phyloP scores from a whole-genome alignment of 2,888 invertebrate species.

The Seira sanloemensis region DNA sequence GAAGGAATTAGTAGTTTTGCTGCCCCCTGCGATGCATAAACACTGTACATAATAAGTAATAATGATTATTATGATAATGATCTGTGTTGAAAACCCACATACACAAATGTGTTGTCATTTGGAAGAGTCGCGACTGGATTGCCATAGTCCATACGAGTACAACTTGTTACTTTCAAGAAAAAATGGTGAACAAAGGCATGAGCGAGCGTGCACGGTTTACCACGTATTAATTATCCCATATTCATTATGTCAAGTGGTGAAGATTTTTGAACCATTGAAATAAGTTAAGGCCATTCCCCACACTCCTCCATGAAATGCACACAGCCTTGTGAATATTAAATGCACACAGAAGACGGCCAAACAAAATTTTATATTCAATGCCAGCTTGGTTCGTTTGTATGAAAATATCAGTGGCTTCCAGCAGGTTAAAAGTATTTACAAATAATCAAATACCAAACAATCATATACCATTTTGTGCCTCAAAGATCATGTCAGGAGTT shows the following conservation, averaged over 20 bases:
- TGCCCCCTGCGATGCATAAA: slow-evolving; percentile 48
- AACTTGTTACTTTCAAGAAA: background rate
- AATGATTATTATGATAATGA: slow-evolving; percentile 49
- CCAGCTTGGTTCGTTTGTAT: too few relatives aligned
- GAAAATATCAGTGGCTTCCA: too few relatives aligned
- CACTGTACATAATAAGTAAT: slow-evolving; percentile 30
- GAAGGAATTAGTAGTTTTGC: slow-evolving; percentile 26
- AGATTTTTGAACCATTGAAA: background rate
- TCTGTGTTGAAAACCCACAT: slow-evolving; percentile 38
- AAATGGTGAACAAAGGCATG: background rate
- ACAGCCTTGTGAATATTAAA: background rate
- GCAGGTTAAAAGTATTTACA: too few relatives aligned
- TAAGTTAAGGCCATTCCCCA: background rate
- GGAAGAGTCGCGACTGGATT: slow-evolving; percentile 11
- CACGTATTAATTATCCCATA: slow-evolving; percentile 14
- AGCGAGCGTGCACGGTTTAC: background rate
- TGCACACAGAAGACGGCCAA: too few relatives aligned
- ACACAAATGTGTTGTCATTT: slow-evolving; percentile 18
- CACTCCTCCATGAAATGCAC: background rate
- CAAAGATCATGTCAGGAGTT: too few relatives aligned
- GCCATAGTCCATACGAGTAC: background rate
- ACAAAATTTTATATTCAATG: too few relatives aligned
- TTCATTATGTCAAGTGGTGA: slow-evolving; percentile 9
- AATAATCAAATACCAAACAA: too few relatives aligned
- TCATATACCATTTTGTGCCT: too few relatives aligned